Evolutionary conservation across 2,888 invertebrate genomes (phyloP).

Genomic region (Hypolimnas misippus): DNA sequence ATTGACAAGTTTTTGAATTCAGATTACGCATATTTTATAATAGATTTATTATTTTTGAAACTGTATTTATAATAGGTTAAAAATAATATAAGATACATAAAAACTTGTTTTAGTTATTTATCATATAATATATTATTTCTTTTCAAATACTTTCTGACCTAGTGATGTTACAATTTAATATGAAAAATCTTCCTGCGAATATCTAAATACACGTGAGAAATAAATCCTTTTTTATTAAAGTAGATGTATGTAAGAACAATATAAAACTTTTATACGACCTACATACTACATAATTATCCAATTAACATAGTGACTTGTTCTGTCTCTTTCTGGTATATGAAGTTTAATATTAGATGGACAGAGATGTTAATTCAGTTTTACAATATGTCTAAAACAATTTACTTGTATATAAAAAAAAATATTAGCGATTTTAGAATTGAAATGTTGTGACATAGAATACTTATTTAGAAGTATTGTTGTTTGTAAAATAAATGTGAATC

Average conservation of each 20-base stretch:
- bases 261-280: slow-evolving; percentile 9
- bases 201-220: neutral
- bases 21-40: slow-evolving; percentile 13
- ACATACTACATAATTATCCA: neutral
- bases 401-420: slow-evolving; percentile 22
- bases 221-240: neutral
- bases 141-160: neutral
- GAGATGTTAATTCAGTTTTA: neutral
- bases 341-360: slow-evolving; percentile 1
- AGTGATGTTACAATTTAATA: neutral
- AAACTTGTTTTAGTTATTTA: slow-evolving; percentile 1
- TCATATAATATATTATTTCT: slow-evolving; percentile 5
- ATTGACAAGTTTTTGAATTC: slow-evolving; percentile 30
- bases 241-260: slow-evolving; percentile 1
- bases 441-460: slow-evolving; percentile 46
- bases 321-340: slow-evolving; percentile 4
- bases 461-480: slow-evolving; percentile 29
- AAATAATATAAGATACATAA: slow-evolving; percentile 2
- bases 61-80: slow-evolving; percentile 16
- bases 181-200: slow-evolving; percentile 6
- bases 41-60: slow-evolving; percentile 14
- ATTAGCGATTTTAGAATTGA: slow-evolving; percentile 37
- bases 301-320: slow-evolving; percentile 6
- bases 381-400: slow-evolving; percentile 4
- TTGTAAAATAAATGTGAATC: slow-evolving; percentile 29